Conservation (phyloP, 2,113 vertebrate genomes). For the Paradisaea rubra region DNA sequence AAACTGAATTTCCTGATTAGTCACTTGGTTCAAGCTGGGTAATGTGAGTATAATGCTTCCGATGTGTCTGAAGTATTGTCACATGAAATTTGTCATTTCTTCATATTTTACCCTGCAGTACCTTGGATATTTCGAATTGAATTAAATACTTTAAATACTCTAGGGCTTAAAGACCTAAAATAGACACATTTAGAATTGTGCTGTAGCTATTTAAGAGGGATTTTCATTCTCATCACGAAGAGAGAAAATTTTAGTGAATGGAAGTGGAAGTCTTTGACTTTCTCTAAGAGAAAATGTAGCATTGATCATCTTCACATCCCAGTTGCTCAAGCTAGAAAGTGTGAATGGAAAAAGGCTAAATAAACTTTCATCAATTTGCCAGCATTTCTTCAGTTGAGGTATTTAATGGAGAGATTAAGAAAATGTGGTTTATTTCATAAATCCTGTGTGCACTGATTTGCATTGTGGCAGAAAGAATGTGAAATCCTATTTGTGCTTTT, state of each 20-base stretch:
- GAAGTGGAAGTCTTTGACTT: background rate
- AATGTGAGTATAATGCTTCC: background rate
- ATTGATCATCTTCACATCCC: background rate
- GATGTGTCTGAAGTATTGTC: background rate
- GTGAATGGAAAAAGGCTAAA: background rate
- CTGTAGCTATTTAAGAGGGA: background rate
- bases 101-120: background rate
- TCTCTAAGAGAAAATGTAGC: background rate
- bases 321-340: background rate
- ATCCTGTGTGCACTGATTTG: background rate
- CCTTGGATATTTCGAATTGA: background rate
- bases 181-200: background rate
- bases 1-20: background rate
- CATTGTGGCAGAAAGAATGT: background rate
- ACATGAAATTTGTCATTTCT: background rate
- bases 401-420: background rate
- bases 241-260: background rate
- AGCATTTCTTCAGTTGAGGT: background rate
- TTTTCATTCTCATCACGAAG: background rate
- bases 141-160: slow-evolving; percentile 11
- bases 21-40: background rate
- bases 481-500: background rate
- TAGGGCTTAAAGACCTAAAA: slow-evolving; percentile 3
- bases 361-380: background rate
- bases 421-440: background rate